These are phyloP conservation scores for Eutolmus rufibarbis DNA, from an alignment of 2,888 invertebrate species.

Conservation along the genomic window DNA sequence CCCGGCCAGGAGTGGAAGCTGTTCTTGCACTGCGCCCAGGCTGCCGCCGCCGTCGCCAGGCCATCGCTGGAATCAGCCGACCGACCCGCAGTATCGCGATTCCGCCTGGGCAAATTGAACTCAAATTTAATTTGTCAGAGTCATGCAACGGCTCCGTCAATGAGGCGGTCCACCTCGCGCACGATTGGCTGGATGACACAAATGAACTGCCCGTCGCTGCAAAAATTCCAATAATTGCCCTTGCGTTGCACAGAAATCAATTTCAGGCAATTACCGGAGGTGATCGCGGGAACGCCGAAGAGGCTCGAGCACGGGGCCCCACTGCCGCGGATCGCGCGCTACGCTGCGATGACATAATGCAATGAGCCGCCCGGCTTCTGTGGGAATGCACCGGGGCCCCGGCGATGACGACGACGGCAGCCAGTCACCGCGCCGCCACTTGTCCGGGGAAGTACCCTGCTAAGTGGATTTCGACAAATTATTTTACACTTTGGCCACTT, in stretches of 20 bases:
- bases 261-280: slow-evolving; percentile 14
- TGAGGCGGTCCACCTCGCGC: not conserved
- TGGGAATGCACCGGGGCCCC: not conserved
- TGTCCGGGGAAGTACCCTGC: not conserved
- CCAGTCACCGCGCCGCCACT: not conserved
- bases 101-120: slow-evolving; percentile 28
- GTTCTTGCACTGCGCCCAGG: not conserved
- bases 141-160: slow-evolving; percentile 27
- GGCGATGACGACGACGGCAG: not conserved
- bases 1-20: not conserved
- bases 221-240: slow-evolving; percentile 33
- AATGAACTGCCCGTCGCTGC: slow-evolving; percentile 32
- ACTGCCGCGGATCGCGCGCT: not conserved
- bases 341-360: not conserved
- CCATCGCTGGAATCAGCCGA: not conserved
- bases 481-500: not conserved
- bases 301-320: not conserved
- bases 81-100: not conserved
- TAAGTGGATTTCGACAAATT: not conserved
- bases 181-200: slow-evolving; percentile 33
- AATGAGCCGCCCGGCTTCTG: not conserved
- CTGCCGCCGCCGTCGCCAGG: not conserved
- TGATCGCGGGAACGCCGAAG: not conserved
- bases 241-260: slow-evolving; percentile 24
- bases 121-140: slow-evolving; percentile 37